These are phyloP conservation scores for Pogonocichla stellata DNA, from an alignment of 2,113 vertebrate species.

Conservation along the genomic window DNA sequence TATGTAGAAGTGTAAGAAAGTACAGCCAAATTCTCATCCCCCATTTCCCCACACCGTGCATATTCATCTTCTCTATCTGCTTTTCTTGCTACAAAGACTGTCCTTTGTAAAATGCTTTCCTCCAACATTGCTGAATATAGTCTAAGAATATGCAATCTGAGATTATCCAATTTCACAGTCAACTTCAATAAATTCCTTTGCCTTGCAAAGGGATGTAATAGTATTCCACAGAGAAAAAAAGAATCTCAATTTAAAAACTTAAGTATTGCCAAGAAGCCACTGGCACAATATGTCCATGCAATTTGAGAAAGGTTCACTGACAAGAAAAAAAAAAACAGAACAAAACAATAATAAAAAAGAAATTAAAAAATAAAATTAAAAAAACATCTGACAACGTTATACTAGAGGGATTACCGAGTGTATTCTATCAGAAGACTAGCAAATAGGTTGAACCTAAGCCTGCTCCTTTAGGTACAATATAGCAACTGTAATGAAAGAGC, in stretches of 20 bases:
- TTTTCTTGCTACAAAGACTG: neutral
- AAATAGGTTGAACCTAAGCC: neutral
- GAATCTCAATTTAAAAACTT: neutral
- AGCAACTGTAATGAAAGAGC: neutral
- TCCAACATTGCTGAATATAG: neutral
- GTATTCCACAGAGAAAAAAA: neutral
- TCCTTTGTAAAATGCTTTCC: neutral
- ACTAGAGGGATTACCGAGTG: neutral
- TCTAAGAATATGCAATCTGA: neutral
- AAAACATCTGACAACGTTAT: neutral
- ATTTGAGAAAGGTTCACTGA: neutral
- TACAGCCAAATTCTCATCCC: neutral
- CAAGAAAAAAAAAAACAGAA: neutral
- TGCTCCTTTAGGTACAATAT: neutral
- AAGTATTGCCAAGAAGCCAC: neutral
- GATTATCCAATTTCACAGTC: constrained; percentile 24
- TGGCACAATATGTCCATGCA: neutral
- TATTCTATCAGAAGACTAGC: neutral
- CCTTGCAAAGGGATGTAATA: neutral
- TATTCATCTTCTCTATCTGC: neutral
- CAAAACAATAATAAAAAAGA: too few species aligned
- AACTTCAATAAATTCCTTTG: neutral
- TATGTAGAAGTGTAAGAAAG: neutral
- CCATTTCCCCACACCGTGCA: neutral
- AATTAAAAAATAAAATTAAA: neutral